Evolutionary conservation across 1,140 invertebrate species (phyloP).

Genomic region (Pemphigus obesinymphae): DNA sequence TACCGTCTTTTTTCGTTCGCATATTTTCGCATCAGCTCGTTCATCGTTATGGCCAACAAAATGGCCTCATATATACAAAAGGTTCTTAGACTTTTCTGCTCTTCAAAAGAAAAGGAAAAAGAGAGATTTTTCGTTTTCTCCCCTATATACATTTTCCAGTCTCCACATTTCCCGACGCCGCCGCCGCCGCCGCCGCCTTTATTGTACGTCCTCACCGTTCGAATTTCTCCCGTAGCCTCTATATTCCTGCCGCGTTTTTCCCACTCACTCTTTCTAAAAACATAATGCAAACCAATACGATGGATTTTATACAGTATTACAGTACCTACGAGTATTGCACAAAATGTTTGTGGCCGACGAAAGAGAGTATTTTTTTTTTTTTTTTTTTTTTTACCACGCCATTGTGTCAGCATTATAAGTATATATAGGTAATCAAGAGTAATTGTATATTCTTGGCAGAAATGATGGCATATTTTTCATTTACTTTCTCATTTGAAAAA

Average conservation of each 20-base stretch:
- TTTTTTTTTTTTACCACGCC: background rate
- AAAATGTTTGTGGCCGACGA: background rate
- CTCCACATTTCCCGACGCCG: background rate
- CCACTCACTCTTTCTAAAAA: background rate
- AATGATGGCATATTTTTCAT: too few relatives aligned
- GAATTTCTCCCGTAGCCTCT: background rate
- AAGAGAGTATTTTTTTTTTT: too few relatives aligned
- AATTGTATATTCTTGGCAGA: too few relatives aligned
- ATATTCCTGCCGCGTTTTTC: background rate
- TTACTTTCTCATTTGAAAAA: too few relatives aligned
- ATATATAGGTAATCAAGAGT: too few relatives aligned
- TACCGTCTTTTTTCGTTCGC: background rate
- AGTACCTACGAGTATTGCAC: background rate
- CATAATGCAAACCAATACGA: background rate
- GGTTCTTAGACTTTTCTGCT: background rate
- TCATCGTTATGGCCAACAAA: background rate
- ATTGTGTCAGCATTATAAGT: too few relatives aligned
- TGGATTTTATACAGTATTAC: background rate
- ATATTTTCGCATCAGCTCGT: background rate
- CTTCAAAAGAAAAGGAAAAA: conserved; percentile 10
- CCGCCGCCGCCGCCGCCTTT: background rate
- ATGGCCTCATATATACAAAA: background rate
- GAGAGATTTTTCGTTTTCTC: background rate
- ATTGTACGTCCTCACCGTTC: background rate
- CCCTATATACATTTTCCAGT: background rate